Conservation (phyloP, 2,888 invertebrate genomes). For the Pinctada fucata region DNA sequence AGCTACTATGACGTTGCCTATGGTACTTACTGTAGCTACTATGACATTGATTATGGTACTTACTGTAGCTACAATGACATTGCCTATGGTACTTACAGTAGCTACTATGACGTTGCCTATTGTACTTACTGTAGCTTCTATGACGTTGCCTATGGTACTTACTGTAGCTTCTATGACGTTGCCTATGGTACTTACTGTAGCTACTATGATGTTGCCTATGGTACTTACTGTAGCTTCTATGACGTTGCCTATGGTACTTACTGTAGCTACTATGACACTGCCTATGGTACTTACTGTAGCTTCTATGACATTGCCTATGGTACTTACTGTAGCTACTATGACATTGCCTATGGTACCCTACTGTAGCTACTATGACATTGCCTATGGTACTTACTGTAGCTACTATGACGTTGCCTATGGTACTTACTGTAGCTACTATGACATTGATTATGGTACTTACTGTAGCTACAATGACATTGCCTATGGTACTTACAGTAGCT, state of each 20-base stretch:
- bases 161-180: neutral
- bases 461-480: neutral
- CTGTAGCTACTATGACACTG: neutral
- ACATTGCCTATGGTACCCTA: neutral
- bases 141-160: neutral
- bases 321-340: slow-evolving; percentile 53
- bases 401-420: slow-evolving; percentile 67
- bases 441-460: neutral
- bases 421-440: slow-evolving; percentile 53
- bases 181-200: slow-evolving; percentile 56
- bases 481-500: slow-evolving; percentile 57
- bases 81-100: slow-evolving; percentile 55
- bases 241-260: neutral
- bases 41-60: too few relatives aligned
- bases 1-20: slow-evolving; percentile 66
- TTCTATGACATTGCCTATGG: slow-evolving; percentile 67
- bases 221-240: slow-evolving; percentile 57
- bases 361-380: neutral
- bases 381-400: slow-evolving; percentile 57
- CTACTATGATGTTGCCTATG: slow-evolving; percentile 66
- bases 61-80: neutral
- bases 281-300: slow-evolving; percentile 57
- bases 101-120: slow-evolving; percentile 67
- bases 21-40: slow-evolving; percentile 54
- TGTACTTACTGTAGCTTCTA: slow-evolving; percentile 57